phyloP scores from a whole-genome alignment of 1,140 invertebrate genomes.

The Hirudo medicinalis region DNA sequence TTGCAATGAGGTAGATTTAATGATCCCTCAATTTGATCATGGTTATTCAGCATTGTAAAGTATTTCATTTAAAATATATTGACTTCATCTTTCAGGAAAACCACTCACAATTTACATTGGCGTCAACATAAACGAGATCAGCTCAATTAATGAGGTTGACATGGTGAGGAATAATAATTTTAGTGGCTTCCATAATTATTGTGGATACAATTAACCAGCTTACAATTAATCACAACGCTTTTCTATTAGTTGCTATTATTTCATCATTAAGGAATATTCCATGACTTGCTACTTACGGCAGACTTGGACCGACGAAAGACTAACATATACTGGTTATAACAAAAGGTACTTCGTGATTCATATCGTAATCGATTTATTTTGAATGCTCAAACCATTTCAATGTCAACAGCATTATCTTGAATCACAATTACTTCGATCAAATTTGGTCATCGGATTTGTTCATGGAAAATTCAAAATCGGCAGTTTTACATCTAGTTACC shows the following conservation, averaged over 20 bases:
- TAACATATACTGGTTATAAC: not conserved
- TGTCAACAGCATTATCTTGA: not conserved
- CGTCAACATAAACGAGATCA: constrained; percentile 20
- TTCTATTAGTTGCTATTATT: too few species aligned
- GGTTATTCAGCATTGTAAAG: not conserved
- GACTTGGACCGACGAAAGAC: constrained; percentile 10
- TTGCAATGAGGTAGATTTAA: not conserved
- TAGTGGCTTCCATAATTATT: too few species aligned
- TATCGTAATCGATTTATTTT: too few species aligned
- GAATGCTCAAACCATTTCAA: too few species aligned
- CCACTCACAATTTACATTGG: not conserved
- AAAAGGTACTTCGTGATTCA: too few species aligned
- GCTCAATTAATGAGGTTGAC: constrained; percentile 13
- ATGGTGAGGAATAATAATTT: constrained; percentile 12
- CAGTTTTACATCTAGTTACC: constrained; percentile 23
- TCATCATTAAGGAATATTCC: constrained; percentile 10
- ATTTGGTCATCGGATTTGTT: constrained; percentile 55
- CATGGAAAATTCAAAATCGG: constrained; percentile 54
- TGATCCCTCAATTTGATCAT: too few species aligned
- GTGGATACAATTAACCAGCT: too few species aligned
- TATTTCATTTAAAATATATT: not conserved
- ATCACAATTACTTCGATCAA: constrained; percentile 29
- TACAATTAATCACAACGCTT: too few species aligned
- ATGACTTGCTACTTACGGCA: constrained; percentile 15
- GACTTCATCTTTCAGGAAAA: not conserved